A percentile compares a stretch with the other conserved stretches of the same genome.
Conservation (phyloP, 2,113 vertebrate species). For the Amblyopsis rosae region DNA sequence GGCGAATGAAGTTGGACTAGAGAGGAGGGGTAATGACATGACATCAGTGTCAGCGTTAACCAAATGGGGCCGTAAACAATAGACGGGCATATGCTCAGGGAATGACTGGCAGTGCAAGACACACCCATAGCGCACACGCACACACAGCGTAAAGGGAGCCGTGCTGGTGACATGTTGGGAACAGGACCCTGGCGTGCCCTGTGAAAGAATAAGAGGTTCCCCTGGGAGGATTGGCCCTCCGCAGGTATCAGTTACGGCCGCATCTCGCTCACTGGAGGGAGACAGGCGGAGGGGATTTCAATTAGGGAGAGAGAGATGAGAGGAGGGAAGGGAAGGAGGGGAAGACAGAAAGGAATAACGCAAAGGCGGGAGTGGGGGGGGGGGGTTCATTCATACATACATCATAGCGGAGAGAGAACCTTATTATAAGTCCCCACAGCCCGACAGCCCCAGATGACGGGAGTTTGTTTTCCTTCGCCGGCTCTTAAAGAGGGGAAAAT, state of each 20-base stretch:
- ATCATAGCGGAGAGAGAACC: conserved; percentile 31
- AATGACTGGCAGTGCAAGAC: conserved; percentile 58
- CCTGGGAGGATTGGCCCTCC: conserved; percentile 29
- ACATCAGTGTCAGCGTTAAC: conserved; percentile 69
- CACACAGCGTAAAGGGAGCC: conserved; percentile 27
- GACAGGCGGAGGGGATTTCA: conserved; percentile 58
- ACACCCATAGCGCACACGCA: conserved; percentile 49
- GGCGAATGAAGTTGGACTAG: conserved; percentile 14
- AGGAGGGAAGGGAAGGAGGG: not conserved
- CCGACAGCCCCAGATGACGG: conserved; percentile 38
- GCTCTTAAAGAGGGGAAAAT: conserved; percentile 69
- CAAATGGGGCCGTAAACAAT: conserved; percentile 70
- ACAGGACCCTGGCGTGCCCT: conserved; percentile 38
- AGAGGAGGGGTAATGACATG: conserved; percentile 61
- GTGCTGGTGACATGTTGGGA: conserved; percentile 57
- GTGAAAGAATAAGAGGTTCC: conserved; percentile 58
- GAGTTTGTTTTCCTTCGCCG: conserved; percentile 65
- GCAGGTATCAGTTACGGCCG: conserved; percentile 66
- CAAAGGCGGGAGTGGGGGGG: conserved; percentile 33
- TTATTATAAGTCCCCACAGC: conserved; percentile 37
- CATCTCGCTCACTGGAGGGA: conserved; percentile 40
- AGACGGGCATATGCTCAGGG: conserved; percentile 60
- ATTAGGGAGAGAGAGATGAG: conserved; percentile 50
- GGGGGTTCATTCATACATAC: conserved; percentile 43
- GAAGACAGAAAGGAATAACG: conserved; percentile 8